These are phyloP conservation scores for Falco berigora DNA, from an alignment of 2,797 vertebrate species.

Conservation along the genomic window DNA sequence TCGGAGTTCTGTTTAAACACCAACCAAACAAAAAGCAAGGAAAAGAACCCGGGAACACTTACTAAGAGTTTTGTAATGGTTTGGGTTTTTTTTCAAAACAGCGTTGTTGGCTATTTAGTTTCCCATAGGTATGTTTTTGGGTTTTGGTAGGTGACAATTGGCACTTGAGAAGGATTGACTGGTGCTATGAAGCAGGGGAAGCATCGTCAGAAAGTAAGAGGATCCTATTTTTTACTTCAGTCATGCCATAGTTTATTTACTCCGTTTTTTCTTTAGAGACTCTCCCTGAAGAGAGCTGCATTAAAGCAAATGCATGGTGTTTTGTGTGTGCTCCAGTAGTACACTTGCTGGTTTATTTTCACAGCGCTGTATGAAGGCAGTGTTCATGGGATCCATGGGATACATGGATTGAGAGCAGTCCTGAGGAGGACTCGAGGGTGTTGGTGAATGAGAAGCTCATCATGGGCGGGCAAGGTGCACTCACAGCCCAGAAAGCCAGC, in stretches of 20 bases:
- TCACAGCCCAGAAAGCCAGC: too few relatives aligned
- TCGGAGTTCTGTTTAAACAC: not conserved
- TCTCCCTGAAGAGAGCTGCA: not conserved
- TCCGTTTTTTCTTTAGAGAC: not conserved
- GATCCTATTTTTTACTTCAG: not conserved
- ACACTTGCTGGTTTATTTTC: not conserved
- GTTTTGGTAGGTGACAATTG: conserved; percentile 79
- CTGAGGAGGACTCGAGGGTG: too few relatives aligned
- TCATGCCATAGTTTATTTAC: not conserved
- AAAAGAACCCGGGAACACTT: not conserved
- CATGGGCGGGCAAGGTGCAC: too few relatives aligned
- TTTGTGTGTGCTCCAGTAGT: not conserved
- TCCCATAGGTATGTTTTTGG: not conserved
- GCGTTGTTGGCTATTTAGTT: not conserved
- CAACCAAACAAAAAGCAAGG: not conserved
- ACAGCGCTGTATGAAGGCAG: not conserved
- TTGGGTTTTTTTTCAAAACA: not conserved
- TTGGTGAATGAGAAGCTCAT: too few relatives aligned
- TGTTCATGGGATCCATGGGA: too few relatives aligned
- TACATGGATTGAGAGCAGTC: too few relatives aligned
- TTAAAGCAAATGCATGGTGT: fast-evolving
- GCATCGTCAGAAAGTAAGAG: conserved; percentile 84
- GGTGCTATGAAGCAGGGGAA: conserved; percentile 93
- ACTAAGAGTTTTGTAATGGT: not conserved
- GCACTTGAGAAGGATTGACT: conserved; percentile 89